A percentile compares a stretch with the other conserved stretches of the same genome.
Evolutionary conservation across 2,888 invertebrate genomes (phyloP).

Genomic region (Dasysyrphus tricinctus): DNA sequence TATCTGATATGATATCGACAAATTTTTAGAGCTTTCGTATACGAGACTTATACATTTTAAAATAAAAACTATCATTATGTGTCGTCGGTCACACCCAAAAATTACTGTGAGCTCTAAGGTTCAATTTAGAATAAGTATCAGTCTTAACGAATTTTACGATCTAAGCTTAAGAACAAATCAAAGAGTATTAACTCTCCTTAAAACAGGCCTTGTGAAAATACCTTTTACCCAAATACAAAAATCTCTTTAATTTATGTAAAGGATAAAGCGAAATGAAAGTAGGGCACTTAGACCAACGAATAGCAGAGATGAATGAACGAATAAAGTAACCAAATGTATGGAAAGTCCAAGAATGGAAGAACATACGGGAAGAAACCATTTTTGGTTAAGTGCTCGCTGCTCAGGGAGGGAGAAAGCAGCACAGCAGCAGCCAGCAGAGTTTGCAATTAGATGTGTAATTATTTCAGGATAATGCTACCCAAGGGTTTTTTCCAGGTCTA

Average conservation of each 20-base stretch:
- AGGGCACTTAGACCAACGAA: constrained; percentile 43
- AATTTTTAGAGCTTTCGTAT: too few species aligned
- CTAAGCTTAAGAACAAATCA: background rate
- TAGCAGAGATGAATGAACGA: constrained; percentile 63
- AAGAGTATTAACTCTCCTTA: background rate
- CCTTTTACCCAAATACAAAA: background rate
- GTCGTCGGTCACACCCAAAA: background rate
- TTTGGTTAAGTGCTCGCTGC: constrained; percentile 65
- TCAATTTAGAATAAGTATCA: background rate
- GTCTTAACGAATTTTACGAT: background rate
- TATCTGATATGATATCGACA: too few species aligned
- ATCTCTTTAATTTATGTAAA: constrained; percentile 27
- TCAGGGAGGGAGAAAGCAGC: background rate
- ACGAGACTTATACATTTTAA: too few species aligned
- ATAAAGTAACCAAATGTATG: constrained; percentile 51
- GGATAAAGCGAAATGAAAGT: constrained; percentile 48
- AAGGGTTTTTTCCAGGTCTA: constrained; percentile 30
- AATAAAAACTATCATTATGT: background rate
- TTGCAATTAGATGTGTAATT: constrained; percentile 72
- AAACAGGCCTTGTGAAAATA: background rate
- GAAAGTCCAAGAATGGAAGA: constrained; percentile 16
- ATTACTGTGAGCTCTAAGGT: background rate
- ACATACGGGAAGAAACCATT: constrained; percentile 40
- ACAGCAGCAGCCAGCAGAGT: constrained; percentile 35
- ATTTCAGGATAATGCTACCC: constrained; percentile 70